Evolutionary conservation across 2,113 vertebrate species (phyloP).

Genomic region (Elgaria multicarinata): DNA sequence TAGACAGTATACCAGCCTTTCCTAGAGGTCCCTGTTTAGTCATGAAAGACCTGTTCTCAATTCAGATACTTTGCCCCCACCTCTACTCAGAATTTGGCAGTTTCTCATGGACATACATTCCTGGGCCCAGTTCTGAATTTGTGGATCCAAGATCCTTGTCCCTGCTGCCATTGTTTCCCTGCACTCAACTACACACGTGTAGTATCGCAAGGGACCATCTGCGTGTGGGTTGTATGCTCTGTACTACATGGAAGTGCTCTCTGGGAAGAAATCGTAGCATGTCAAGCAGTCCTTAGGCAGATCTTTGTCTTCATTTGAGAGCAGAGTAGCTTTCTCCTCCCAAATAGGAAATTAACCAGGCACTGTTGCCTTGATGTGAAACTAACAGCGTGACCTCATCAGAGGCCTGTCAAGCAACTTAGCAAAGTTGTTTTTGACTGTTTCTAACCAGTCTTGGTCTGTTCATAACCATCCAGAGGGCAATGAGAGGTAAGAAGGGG

Average conservation of each 20-base stretch:
- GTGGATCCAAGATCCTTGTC: background rate
- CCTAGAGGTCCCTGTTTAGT: background rate
- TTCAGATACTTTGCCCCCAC: background rate
- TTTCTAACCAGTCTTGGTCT: background rate
- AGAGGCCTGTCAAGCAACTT: background rate
- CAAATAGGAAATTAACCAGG: background rate
- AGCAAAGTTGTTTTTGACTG: background rate
- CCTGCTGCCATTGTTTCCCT: background rate
- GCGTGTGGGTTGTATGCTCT: background rate
- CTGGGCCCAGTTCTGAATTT: background rate
- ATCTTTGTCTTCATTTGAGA: conserved; percentile 1
- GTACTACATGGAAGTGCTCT: background rate
- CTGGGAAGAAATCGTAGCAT: background rate
- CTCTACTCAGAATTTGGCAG: too few species aligned
- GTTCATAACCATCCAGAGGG: background rate
- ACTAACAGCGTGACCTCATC: background rate
- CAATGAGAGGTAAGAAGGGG: background rate
- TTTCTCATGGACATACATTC: background rate
- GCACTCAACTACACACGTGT: background rate
- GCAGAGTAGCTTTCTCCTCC: background rate
- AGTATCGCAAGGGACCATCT: background rate
- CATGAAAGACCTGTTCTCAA: background rate
- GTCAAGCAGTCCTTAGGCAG: background rate
- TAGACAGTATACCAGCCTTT: background rate
- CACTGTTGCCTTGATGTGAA: background rate